Percentiles rank a stretch among this genome's conserved stretches.
Conservation (phyloP, 1,140 invertebrate genomes). For the Aphelenchoides fujianensis region DNA sequence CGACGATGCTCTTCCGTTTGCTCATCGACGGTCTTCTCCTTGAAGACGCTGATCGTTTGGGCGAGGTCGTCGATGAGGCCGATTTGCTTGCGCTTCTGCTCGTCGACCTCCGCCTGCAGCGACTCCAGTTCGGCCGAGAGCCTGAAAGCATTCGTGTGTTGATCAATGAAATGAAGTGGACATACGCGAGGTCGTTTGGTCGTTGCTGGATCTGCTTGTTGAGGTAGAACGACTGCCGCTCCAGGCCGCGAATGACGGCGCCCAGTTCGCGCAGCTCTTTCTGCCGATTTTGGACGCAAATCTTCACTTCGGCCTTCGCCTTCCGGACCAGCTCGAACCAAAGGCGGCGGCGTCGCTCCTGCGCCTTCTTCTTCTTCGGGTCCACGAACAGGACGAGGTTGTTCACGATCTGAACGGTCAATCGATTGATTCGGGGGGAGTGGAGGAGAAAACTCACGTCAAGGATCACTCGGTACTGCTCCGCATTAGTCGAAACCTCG, state of each 20-base stretch:
- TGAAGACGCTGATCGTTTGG: slow-evolving; percentile 80
- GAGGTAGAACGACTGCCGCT: slow-evolving; percentile 58
- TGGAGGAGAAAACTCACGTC: slow-evolving; percentile 60
- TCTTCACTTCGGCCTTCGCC: slow-evolving; percentile 73
- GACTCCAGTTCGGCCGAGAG: slow-evolving; percentile 25
- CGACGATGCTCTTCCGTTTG: slow-evolving; percentile 53
- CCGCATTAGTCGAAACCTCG: slow-evolving; percentile 88
- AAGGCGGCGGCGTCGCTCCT: slow-evolving; percentile 63
- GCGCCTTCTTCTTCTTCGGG: slow-evolving; percentile 82
- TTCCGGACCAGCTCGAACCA: slow-evolving; percentile 85
- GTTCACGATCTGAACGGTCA: slow-evolving; percentile 94
- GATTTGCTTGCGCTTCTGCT: slow-evolving; percentile 83
- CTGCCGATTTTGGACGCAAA: slow-evolving; percentile 67
- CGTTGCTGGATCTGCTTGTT: slow-evolving; percentile 42
- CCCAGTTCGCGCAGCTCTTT: slow-evolving; percentile 58
- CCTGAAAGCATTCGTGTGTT: too few species aligned
- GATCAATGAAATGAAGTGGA: neutral
- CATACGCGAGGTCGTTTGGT: neutral
- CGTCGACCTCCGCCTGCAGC: slow-evolving; percentile 70
- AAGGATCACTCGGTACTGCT: slow-evolving; percentile 45
- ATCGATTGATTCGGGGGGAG: slow-evolving; percentile 86
- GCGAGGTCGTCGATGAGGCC: slow-evolving; percentile 85
- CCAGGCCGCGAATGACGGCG: slow-evolving; percentile 47
- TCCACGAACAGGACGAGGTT: slow-evolving; percentile 93
- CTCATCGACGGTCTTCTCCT: slow-evolving; percentile 72